Evolutionary conservation across 2,888 invertebrate genomes (phyloP).

Genomic region (Stenodera caucasica): DNA sequence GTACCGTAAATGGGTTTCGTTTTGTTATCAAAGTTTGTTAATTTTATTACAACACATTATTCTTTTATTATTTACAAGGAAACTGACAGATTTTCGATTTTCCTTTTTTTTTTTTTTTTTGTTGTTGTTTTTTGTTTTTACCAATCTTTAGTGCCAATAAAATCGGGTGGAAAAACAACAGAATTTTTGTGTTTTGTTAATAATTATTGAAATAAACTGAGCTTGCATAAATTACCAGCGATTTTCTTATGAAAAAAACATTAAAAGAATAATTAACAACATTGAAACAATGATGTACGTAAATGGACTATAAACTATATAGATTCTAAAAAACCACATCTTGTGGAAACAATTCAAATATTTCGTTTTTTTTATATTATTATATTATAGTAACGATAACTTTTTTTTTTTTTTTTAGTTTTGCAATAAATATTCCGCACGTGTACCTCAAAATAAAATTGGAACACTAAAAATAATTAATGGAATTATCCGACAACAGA

Average conservation of each 20-base stretch:
- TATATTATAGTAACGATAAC: neutral
- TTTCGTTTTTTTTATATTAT: neutral
- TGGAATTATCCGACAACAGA: neutral
- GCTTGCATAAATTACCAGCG: neutral
- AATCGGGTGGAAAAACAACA: too few species aligned
- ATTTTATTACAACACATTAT: conserved; percentile 4
- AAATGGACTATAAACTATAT: neutral
- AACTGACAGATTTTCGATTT: too few species aligned
- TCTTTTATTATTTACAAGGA: too few species aligned
- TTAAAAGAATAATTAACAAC: neutral
- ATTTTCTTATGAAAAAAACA: conserved; percentile 1
- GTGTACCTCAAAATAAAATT: conserved; percentile 5
- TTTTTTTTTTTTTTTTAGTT: neutral
- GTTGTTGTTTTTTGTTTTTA: too few species aligned
- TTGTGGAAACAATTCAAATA: neutral
- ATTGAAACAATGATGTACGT: neutral
- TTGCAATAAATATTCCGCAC: conserved; percentile 5
- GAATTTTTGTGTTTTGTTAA: neutral
- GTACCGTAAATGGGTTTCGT: conserved; percentile 5
- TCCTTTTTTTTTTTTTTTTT: too few species aligned
- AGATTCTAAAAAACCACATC: neutral
- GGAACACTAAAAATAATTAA: neutral
- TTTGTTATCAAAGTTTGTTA: conserved; percentile 5
- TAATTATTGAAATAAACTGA: neutral
- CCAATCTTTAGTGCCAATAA: too few species aligned